phyloP scores from a whole-genome alignment of 2,797 vertebrate genomes.

The Oreochromis mossambicus region DNA sequence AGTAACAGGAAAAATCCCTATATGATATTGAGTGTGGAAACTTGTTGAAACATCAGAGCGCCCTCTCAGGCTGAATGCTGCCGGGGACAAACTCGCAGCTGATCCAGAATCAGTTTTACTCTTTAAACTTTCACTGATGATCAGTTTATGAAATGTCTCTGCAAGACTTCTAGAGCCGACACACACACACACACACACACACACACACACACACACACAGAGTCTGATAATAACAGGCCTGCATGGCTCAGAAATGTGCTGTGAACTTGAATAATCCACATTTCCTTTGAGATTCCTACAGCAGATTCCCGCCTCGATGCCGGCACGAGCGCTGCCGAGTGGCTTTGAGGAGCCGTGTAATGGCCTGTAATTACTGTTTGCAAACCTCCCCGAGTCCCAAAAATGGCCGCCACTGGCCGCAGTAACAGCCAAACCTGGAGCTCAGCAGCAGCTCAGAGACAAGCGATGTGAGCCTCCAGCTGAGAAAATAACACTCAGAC shows the following conservation, averaged over 20 bases:
- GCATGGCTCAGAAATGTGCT: not conserved
- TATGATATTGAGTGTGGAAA: not conserved
- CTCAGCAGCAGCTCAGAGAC: not conserved
- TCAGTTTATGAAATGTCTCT: slow-evolving; percentile 6
- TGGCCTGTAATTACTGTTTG: slow-evolving; percentile 30
- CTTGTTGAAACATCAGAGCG: not conserved
- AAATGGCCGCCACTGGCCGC: not conserved
- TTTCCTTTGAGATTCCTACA: slow-evolving; percentile 24
- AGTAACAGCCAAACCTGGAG: not conserved
- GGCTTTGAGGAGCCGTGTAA: slow-evolving; percentile 13
- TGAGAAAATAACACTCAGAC: not conserved
- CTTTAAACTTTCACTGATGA: not conserved
- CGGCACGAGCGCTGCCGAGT: not conserved
- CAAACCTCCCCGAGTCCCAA: not conserved
- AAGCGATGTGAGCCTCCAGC: not conserved
- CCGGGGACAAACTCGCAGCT: not conserved
- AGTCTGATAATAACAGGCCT: slow-evolving; percentile 27
- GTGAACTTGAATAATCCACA: slow-evolving; percentile 12
- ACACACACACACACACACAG: not conserved
- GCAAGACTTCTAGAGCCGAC: not conserved
- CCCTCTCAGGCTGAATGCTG: not conserved
- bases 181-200: not conserved
- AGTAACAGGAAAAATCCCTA: not conserved
- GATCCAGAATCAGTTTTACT: not conserved
- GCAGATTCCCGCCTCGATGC: not conserved